phyloP scores from a whole-genome alignment of 2,797 vertebrate species.

The Tenualosa thibaudeaui region DNA sequence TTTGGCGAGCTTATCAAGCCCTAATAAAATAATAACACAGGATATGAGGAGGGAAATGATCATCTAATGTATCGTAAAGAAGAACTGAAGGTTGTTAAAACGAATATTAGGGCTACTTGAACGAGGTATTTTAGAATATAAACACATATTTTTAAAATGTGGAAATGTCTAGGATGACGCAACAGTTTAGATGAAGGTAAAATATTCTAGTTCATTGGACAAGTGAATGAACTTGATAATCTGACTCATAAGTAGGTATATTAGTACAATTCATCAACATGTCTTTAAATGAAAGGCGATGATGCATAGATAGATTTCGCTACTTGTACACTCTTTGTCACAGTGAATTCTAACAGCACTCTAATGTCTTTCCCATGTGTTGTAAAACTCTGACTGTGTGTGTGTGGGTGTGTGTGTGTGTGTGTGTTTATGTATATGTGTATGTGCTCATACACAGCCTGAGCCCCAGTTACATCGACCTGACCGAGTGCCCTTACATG shows the following conservation, averaged over 20 bases:
- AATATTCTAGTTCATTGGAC: neutral
- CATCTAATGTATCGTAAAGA: neutral
- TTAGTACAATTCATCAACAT: neutral
- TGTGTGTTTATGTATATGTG: neutral
- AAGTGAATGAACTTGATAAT: neutral
- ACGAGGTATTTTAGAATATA: neutral
- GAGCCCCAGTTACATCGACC: slow-evolving; percentile 96
- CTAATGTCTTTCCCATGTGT: neutral
- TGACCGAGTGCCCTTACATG: slow-evolving; percentile 98
- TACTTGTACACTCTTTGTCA: too few relatives aligned
- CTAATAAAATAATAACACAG: neutral
- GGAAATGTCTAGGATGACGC: neutral
- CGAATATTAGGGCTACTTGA: neutral
- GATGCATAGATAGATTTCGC: too few relatives aligned
- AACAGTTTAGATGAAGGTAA: neutral
- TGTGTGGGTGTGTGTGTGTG: neutral
- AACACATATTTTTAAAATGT: neutral
- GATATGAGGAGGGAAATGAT: neutral
- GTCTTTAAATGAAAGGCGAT: neutral
- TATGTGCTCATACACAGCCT: slow-evolving; percentile 70
- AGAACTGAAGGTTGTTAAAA: neutral
- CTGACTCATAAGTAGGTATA: too few relatives aligned
- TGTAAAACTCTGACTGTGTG: neutral
- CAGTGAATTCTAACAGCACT: too few relatives aligned
- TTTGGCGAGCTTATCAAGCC: neutral